phyloP scores from a whole-genome alignment of 2,113 vertebrate genomes.

The Etia nguti region DNA sequence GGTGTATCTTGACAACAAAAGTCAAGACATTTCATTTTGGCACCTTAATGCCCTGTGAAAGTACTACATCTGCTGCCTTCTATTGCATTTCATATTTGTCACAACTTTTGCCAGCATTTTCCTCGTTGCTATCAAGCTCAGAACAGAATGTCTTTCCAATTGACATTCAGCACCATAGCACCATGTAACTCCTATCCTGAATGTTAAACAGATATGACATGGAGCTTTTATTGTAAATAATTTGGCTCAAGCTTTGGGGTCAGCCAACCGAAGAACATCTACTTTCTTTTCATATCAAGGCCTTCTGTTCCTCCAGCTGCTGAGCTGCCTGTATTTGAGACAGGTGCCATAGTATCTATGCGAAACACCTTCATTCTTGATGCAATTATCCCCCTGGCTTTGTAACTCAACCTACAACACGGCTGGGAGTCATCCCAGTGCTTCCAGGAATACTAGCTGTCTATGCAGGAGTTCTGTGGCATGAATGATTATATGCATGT shows the following conservation, averaged over 20 bases:
- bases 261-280: constrained; percentile 54
- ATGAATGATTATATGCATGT: constrained; percentile 60
- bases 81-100: constrained; percentile 30
- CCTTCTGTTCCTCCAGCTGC: constrained; percentile 74
- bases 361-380: constrained; percentile 50
- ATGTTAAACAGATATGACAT: constrained; percentile 70
- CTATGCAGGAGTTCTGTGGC: constrained; percentile 33
- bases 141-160: constrained; percentile 25
- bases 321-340: constrained; percentile 29
- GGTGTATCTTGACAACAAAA: constrained; percentile 57
- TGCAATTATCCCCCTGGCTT: constrained; percentile 39
- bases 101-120: constrained; percentile 3
- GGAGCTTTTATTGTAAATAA: constrained; percentile 76
- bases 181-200: constrained; percentile 40
- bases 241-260: constrained; percentile 71
- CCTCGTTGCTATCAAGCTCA: not conserved
- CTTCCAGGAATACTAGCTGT: constrained; percentile 56
- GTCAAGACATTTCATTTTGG: constrained; percentile 48
- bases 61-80: constrained; percentile 49
- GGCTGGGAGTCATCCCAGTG: constrained; percentile 3
- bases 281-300: constrained; percentile 55
- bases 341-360: constrained; percentile 58
- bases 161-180: constrained; percentile 57
- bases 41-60: constrained; percentile 19
- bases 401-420: constrained; percentile 55